Conservation (phyloP, 2,888 invertebrate species). For the Bugulina stolonifera region DNA sequence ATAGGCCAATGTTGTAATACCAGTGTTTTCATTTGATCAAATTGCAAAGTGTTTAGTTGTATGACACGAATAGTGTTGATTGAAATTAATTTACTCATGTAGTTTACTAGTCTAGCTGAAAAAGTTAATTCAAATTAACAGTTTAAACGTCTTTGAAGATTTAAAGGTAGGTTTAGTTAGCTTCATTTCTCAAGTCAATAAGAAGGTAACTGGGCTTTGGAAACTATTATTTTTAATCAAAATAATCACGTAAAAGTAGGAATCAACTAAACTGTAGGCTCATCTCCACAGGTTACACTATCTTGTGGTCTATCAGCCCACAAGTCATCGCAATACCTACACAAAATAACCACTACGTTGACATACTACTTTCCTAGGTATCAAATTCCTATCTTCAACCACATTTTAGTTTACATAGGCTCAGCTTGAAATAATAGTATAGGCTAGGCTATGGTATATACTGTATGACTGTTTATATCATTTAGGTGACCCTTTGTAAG, state of each 20-base stretch:
- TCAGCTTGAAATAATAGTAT: not conserved
- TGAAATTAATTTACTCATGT: not conserved
- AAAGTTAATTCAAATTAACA: not conserved
- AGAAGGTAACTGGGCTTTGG: too few species aligned
- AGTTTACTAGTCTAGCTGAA: not conserved
- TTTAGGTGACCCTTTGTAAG: not conserved
- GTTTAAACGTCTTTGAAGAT: not conserved
- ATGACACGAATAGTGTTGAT: not conserved
- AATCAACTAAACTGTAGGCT: too few species aligned
- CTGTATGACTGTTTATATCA: slow-evolving; percentile 5
- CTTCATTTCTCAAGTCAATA: too few species aligned
- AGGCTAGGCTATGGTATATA: too few species aligned
- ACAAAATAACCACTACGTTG: too few species aligned
- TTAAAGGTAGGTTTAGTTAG: too few species aligned
- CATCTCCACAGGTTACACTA: too few species aligned
- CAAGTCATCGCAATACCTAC: too few species aligned
- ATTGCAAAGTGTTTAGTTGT: not conserved
- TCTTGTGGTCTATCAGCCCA: too few species aligned
- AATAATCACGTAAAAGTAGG: too few species aligned
- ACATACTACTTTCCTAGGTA: not conserved
- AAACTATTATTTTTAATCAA: too few species aligned
- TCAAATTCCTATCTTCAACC: not conserved
- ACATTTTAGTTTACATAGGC: not conserved
- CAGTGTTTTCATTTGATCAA: slow-evolving; percentile 22
- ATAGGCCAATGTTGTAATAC: not conserved